A percentile compares a stretch with the other conserved stretches of the same genome.
These are phyloP conservation scores for Anthonomus grandis DNA, from an alignment of 1,140 invertebrate genomes.

Conservation along the genomic window DNA sequence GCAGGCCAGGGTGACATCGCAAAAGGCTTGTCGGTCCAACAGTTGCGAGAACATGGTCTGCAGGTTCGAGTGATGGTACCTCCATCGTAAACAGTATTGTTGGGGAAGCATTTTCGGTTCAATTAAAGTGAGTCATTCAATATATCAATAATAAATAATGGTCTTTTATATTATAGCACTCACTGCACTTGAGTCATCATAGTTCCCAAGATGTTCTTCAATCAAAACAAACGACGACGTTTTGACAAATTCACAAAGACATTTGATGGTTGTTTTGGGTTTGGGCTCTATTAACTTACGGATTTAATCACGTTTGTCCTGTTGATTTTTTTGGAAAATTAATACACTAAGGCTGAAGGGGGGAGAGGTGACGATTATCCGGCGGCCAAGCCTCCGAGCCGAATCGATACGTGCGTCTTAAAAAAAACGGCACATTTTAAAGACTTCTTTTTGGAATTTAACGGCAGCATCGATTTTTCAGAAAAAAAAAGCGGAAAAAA, in stretches of 20 bases:
- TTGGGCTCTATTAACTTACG: too few relatives aligned
- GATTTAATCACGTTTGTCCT: conserved; percentile 10
- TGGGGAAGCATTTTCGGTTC: conserved; percentile 66
- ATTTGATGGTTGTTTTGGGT: too few relatives aligned
- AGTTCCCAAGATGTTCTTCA: not conserved
- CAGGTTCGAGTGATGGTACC: conserved; percentile 86
- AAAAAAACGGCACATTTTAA: conserved; percentile 43
- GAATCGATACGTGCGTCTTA: conserved; percentile 49
- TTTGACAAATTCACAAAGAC: too few relatives aligned
- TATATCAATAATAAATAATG: conserved; percentile 6
- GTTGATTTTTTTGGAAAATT: conserved; percentile 49
- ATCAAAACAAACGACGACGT: not conserved
- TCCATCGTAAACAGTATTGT: conserved; percentile 88
- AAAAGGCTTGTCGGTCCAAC: conserved; percentile 81
- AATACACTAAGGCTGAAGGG: conserved; percentile 49
- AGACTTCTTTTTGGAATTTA: conserved; percentile 35
- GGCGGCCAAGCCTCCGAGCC: conserved; percentile 49
- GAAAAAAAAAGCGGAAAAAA: too few relatives aligned
- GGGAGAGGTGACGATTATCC: conserved; percentile 47
- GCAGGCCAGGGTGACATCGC: conserved; percentile 87
- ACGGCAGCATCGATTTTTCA: conserved; percentile 26
- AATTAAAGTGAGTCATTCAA: conserved; percentile 20
- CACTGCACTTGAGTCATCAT: not conserved
- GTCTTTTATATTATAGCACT: too few relatives aligned
- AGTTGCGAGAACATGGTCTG: conserved; percentile 88